Conservation (phyloP, 2,113 vertebrate genomes). For the Sinocyclocheilus maitianheensis region DNA sequence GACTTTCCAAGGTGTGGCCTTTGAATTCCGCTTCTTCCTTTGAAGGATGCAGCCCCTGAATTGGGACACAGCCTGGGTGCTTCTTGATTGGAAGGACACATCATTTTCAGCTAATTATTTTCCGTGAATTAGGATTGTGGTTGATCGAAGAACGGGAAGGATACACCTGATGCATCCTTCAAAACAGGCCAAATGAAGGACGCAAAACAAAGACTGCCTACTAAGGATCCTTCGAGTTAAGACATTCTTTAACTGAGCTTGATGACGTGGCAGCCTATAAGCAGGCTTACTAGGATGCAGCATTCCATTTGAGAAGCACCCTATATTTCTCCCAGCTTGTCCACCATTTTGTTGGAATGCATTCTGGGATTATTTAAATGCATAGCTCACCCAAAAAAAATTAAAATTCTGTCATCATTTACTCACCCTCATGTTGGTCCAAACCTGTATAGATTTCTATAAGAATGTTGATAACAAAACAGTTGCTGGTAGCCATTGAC, state of each 20-base stretch:
- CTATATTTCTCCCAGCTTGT: too few species aligned
- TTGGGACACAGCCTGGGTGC: neutral
- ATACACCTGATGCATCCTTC: neutral
- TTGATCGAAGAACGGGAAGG: neutral
- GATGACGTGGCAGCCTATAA: too few species aligned
- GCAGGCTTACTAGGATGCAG: too few species aligned
- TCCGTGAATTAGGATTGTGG: neutral
- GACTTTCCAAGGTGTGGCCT: neutral
- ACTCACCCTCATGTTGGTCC: too few species aligned
- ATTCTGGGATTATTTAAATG: neutral
- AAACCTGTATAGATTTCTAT: too few species aligned
- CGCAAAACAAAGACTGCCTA: too few species aligned
- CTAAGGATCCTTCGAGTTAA: too few species aligned
- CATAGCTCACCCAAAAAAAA: neutral
- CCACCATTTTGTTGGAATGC: neutral
- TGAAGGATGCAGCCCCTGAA: too few species aligned
- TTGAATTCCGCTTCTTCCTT: neutral
- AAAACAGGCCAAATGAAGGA: neutral
- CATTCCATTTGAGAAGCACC: too few species aligned
- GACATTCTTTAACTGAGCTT: too few species aligned
- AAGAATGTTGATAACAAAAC: too few species aligned
- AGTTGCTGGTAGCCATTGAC: neutral
- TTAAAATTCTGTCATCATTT: neutral
- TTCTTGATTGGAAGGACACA: neutral
- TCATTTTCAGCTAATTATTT: neutral